Percentiles rank a stretch among this genome's conserved stretches.
Conservation (phyloP, 2,797 vertebrate genomes). For the Tapera naevia region DNA sequence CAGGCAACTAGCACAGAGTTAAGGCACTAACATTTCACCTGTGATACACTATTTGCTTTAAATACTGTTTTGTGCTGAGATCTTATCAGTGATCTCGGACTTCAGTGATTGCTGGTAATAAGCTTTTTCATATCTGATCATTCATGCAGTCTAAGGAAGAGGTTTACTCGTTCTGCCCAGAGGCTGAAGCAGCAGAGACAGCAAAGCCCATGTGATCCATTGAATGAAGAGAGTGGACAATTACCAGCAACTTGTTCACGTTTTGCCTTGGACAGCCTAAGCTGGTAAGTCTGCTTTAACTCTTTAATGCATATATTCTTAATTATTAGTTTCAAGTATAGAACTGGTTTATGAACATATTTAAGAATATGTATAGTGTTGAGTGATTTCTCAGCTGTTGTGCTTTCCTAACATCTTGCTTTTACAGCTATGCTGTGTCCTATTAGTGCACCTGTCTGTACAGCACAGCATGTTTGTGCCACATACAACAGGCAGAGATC, state of each 20-base stretch:
- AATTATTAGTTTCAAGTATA: background rate
- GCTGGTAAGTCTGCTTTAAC: conserved; percentile 83
- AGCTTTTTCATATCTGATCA: conserved; percentile 73
- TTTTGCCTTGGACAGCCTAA: conserved; percentile 79
- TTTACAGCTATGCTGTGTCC: background rate
- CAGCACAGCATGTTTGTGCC: background rate
- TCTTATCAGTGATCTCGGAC: conserved; percentile 55
- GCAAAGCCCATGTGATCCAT: conserved; percentile 78
- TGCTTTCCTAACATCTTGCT: background rate
- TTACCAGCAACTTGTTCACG: conserved; percentile 75
- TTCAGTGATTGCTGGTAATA: conserved; percentile 65
- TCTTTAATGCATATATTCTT: conserved; percentile 13
- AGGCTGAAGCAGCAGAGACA: conserved; percentile 82
- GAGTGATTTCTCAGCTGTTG: background rate
- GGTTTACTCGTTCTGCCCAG: conserved; percentile 79
- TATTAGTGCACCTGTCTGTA: background rate
- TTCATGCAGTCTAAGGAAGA: conserved; percentile 76
- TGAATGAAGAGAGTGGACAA: conserved; percentile 84
- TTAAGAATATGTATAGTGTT: background rate
- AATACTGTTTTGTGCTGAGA: conserved; percentile 25
- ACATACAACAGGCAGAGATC: background rate
- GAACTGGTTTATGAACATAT: background rate
- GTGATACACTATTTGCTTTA: background rate
- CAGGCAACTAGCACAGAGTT: background rate
- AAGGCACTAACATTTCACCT: conserved; percentile 25